phyloP scores from a whole-genome alignment of 1,140 invertebrate genomes.

The Macrocentrus cingulum region DNA sequence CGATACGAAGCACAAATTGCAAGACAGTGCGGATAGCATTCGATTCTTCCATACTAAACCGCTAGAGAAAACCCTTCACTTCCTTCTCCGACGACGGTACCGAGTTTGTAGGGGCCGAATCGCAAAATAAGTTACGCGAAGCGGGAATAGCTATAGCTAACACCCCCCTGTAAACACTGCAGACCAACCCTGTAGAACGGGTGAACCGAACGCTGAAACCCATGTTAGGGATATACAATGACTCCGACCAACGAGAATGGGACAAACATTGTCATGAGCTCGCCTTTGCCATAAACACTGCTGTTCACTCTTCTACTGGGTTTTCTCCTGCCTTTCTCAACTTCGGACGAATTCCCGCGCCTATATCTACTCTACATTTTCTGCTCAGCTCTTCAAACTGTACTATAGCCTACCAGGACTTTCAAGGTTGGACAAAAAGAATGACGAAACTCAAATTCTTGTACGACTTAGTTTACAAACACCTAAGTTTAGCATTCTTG shows the following conservation, averaged over 20 bases:
- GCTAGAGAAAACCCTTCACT: background rate
- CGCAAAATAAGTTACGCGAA: background rate
- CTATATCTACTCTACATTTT: background rate
- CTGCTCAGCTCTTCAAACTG: background rate
- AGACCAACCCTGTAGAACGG: no score
- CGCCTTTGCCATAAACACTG: background rate
- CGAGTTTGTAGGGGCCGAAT: background rate
- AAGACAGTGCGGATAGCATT: background rate
- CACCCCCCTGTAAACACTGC: no score
- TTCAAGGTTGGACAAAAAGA: background rate
- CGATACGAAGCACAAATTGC: slow-evolving; percentile 35
- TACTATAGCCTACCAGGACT: slow-evolving; percentile 27
- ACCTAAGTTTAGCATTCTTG: background rate
- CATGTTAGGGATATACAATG: background rate
- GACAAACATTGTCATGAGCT: background rate
- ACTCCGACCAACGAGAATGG: background rate
- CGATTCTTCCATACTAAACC: background rate
- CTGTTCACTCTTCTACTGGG: background rate
- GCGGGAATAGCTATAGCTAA: background rate
- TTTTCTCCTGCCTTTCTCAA: background rate
- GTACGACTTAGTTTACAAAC: slow-evolving; percentile 1
- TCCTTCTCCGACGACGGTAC: background rate
- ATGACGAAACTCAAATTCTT: slow-evolving; percentile 5
- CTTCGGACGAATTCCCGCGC: background rate
- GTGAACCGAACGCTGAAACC: no score